phyloP scores from a whole-genome alignment of 2,888 invertebrate genomes.

The Trilocha varians region DNA sequence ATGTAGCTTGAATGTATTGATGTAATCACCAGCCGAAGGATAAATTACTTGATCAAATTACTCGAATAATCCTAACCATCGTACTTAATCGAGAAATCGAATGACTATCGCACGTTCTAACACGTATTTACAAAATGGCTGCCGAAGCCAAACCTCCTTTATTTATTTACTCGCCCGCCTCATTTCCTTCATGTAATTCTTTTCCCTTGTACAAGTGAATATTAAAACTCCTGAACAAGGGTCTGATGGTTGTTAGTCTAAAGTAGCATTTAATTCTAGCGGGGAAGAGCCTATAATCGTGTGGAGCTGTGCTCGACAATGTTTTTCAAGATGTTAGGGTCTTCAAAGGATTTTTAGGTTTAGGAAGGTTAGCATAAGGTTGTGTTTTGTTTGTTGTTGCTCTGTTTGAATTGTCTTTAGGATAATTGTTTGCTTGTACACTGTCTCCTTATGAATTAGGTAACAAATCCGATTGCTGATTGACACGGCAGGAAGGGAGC shows the following conservation, averaged over 20 bases:
- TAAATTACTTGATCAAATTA: not conserved
- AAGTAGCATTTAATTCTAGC: conserved; percentile 23
- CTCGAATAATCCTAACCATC: not conserved
- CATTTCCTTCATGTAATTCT: conserved; percentile 69
- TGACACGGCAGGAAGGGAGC: conserved; percentile 39
- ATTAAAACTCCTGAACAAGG: conserved; percentile 58
- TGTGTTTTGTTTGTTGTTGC: conserved; percentile 22
- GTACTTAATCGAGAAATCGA: conserved; percentile 50
- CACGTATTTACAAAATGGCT: conserved; percentile 55
- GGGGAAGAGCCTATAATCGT: conserved; percentile 28
- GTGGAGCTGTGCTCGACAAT: conserved; percentile 18
- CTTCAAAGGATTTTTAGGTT: conserved; percentile 21
- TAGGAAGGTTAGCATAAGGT: conserved; percentile 27
- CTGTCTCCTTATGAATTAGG: conserved; percentile 66
- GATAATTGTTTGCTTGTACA: conserved; percentile 68
- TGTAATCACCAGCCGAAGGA: no score
- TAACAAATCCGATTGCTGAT: conserved; percentile 65
- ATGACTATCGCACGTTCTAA: conserved; percentile 55
- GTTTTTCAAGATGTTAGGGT: conserved; percentile 34
- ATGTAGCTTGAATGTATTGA: no score
- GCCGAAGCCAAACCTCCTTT: conserved; percentile 33
- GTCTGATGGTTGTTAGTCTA: conserved; percentile 19
- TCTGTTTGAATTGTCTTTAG: conserved; percentile 38
- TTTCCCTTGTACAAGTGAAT: conserved; percentile 66
- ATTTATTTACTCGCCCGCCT: conserved; percentile 65